Conservation (phyloP, 2,113 vertebrate genomes). For the Hoplias malabaricus region DNA sequence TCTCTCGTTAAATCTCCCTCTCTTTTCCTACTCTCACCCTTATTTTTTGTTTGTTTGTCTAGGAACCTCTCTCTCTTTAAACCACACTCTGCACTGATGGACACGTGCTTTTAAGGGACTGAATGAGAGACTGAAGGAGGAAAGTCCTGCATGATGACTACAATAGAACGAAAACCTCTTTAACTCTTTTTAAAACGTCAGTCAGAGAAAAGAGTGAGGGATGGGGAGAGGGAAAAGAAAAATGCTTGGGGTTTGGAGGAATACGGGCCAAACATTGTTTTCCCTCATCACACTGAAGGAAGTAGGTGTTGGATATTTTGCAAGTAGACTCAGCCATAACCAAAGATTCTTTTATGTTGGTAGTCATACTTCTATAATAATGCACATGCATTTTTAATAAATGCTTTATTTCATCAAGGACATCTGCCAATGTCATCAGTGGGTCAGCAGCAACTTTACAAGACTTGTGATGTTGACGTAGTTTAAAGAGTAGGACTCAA, state of each 20-base stretch:
- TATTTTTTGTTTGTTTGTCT: not conserved
- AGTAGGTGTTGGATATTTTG: not conserved
- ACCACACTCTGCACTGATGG: not conserved
- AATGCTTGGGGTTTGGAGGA: not conserved
- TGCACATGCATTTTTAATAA: no score
- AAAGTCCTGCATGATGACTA: not conserved
- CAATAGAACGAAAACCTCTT: not conserved
- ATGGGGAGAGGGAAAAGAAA: constrained; percentile 31
- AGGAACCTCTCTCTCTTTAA: not conserved
- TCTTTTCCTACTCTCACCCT: constrained; percentile 3
- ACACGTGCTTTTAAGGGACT: not conserved
- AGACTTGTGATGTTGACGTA: not conserved
- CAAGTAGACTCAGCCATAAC: no score
- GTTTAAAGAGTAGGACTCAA: not conserved
- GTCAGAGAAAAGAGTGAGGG: not conserved
- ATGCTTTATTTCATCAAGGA: no score
- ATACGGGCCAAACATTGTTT: not conserved
- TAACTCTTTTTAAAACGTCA: not conserved
- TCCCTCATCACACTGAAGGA: not conserved
- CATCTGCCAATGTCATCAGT: no score
- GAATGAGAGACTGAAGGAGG: not conserved
- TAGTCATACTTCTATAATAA: no score
- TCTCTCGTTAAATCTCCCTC: no score
- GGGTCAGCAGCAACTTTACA: not conserved
- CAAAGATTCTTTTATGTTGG: no score